Percentiles rank a stretch among this genome's conserved stretches.
phyloP scores from a whole-genome alignment of 2,113 vertebrate species.

The Pelecanus crispus region DNA sequence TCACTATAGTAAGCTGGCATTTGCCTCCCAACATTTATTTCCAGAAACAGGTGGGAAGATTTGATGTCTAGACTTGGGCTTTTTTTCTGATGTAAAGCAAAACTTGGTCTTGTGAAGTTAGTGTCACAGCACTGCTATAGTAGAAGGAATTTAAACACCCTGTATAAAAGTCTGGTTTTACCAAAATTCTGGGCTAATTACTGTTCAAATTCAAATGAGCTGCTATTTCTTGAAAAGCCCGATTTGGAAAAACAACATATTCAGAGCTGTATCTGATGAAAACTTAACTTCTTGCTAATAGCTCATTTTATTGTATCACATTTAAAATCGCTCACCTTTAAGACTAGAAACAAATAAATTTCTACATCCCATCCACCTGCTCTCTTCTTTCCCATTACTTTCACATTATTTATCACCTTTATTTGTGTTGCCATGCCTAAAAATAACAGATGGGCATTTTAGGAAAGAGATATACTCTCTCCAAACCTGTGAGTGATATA shows the following conservation, averaged over 20 bases:
- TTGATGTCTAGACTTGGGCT: neutral
- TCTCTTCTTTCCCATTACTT: neutral
- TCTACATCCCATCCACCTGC: neutral
- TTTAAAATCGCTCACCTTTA: neutral
- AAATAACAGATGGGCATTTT: neutral
- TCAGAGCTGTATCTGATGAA: neutral
- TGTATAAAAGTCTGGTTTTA: neutral
- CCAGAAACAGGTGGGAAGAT: neutral
- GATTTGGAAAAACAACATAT: neutral
- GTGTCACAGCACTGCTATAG: neutral
- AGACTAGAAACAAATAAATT: neutral
- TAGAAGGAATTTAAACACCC: neutral
- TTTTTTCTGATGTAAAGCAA: neutral
- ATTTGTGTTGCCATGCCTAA: neutral
- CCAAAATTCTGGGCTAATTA: neutral
- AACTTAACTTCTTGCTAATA: neutral
- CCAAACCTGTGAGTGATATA: neutral
- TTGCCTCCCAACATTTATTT: neutral
- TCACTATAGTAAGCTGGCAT: fast-evolving
- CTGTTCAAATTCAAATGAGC: neutral
- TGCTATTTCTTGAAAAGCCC: neutral
- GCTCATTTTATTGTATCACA: neutral
- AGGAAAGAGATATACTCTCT: neutral
- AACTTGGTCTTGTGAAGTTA: neutral
- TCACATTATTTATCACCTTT: neutral